A percentile compares a stretch with the other conserved stretches of the same genome.
Conservation (phyloP, 2,888 invertebrate species). For the Fragum fragum region DNA sequence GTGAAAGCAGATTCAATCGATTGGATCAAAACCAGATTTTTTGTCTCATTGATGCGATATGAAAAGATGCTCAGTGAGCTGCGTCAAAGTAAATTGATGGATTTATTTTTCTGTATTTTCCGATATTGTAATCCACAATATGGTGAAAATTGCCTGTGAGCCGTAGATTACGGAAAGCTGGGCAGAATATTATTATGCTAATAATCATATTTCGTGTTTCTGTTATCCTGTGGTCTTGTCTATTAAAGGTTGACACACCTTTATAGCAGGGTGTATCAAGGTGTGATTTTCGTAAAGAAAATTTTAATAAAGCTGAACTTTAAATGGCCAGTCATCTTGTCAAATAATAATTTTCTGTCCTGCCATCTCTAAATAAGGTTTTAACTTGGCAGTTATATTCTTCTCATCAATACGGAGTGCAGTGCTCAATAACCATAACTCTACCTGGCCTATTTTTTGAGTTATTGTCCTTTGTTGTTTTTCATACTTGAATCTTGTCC, state of each 20-base stretch:
- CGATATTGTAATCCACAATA: conserved; percentile 21
- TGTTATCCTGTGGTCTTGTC: not conserved
- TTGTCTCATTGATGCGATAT: conserved; percentile 31
- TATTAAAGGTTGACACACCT: not conserved
- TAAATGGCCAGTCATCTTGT: not conserved
- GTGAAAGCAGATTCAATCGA: conserved; percentile 32
- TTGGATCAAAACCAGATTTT: conserved; percentile 31
- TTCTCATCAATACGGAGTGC: no score
- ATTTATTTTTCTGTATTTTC: conserved; percentile 39
- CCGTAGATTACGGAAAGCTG: conserved; percentile 14
- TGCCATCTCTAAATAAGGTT: no score
- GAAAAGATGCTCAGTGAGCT: conserved; percentile 35
- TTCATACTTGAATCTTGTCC: no score
- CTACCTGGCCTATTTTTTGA: no score
- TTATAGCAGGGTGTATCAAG: not conserved
- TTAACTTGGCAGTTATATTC: no score
- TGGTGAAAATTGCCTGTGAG: conserved; percentile 12
- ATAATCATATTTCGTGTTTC: conserved; percentile 5
- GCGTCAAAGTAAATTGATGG: conserved; percentile 42
- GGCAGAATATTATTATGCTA: conserved; percentile 30
- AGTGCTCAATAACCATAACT: no score
- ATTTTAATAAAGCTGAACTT: not conserved
- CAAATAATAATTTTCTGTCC: no score
- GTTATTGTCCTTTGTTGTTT: no score
- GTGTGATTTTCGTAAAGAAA: not conserved